Base-by-base conservation (phyloP, 2,888 invertebrate species). In the Vesta saturnalis region DNA sequence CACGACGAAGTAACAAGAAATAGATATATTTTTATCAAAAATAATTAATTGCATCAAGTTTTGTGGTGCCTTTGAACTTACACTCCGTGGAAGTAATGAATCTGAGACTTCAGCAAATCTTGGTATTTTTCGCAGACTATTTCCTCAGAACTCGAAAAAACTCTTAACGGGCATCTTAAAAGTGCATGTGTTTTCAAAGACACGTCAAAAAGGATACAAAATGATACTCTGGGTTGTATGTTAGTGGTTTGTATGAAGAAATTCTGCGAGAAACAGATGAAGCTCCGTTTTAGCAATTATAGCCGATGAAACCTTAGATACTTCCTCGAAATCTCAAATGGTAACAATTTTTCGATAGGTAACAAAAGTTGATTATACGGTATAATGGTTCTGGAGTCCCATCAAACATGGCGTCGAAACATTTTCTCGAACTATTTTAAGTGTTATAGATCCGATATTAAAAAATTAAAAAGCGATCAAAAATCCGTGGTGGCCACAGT, bases 61-160 rank as follows among this genome's bases (percentile, higher is more conserved):
- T 75, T 81, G 78, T 74, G 76, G 77, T 5, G 72, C 68, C n/a
- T 79, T 78, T 70, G 78, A 81, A 71, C 59, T 79, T 5, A 75
- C 80, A 6, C 65, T 80, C 8, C 64, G 77, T 15, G 79, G 77
- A 43, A 76, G 78, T 64, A 74, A 78, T 67, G 78, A 79, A 74
- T 73, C 68, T n/a, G 70, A 72, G 39, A 35, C 43, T 12, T 76
- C 77, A 14, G 57, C 59, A 58, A 78, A 77, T 67, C 73, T 71
- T n/a, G 77, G 74, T 1, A 69, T 77, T 18, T 78, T 78, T 77
- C 60, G 65, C 30, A 79, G 77, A 16, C 58, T 80, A 30, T 80
- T 64, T 60, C 65, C n/a, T 69, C 76, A 58, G 73, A 75, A 49
- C 55, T 80, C 5, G 77, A 80, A 67, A 60, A 57, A 16, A 66